phyloP scores from a whole-genome alignment of 2,888 invertebrate genomes.

The Amphipoea lucens region DNA sequence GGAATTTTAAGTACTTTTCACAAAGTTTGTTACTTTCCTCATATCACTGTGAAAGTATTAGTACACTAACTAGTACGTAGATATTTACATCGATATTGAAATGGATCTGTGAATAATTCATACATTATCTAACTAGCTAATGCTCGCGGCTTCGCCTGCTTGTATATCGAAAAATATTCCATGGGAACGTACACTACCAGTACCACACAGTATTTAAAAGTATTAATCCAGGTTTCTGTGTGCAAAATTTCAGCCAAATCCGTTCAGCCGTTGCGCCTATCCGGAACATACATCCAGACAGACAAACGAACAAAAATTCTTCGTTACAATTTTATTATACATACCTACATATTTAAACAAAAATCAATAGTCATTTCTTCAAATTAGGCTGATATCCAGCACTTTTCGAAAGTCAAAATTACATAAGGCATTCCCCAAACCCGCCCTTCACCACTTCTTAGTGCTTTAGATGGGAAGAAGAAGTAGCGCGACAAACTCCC shows the following conservation, averaged over 20 bases:
- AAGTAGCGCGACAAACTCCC: neutral
- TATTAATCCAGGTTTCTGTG: neutral
- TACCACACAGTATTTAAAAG: neutral
- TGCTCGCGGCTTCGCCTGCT: no score
- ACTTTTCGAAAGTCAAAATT: neutral
- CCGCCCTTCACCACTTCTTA: neutral
- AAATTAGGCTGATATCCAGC: neutral
- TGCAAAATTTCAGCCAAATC: neutral
- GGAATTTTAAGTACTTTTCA: no score
- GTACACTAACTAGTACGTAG: neutral
- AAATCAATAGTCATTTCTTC: no score
- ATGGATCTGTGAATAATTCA: neutral
- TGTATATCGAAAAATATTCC: neutral
- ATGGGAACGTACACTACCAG: neutral
- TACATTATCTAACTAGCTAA: no score
- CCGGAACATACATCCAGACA: neutral
- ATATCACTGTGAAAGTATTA: neutral
- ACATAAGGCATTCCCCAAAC: neutral
- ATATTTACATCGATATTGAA: neutral
- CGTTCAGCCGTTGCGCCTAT: neutral
- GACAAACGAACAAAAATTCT: no score
- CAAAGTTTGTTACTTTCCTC: neutral
- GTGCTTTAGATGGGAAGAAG: neutral
- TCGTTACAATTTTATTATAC: no score
- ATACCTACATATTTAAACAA: no score